Percentiles rank a stretch among this genome's conserved stretches.
These are phyloP conservation scores for Micoletzkya japonica DNA, from an alignment of 2,888 invertebrate genomes.

Conservation along the genomic window DNA sequence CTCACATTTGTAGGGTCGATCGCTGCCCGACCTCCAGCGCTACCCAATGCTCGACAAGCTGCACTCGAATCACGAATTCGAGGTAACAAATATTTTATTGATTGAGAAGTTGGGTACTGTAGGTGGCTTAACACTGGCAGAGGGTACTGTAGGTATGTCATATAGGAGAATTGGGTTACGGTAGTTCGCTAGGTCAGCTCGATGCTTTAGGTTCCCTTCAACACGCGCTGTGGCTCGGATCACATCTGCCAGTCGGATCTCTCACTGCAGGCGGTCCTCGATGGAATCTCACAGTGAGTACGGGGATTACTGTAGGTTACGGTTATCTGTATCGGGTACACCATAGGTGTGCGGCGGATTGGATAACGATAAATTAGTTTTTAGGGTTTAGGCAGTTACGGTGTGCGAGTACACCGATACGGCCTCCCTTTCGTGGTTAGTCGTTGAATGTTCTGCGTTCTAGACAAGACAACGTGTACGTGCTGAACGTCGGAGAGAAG, in stretches of 20 bases:
- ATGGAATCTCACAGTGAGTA: slow-evolving; percentile 42
- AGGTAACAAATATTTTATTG: slow-evolving; percentile 27
- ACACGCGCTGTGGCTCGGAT: slow-evolving; percentile 67
- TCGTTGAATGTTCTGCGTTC: too few relatives aligned
- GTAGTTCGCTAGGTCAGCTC: not conserved
- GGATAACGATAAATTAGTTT: not conserved
- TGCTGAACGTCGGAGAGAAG: slow-evolving; percentile 64
- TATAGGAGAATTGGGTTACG: too few relatives aligned
- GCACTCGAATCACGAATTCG: slow-evolving; percentile 50
- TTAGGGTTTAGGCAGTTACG: too few relatives aligned
- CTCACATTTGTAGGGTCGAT: slow-evolving; percentile 33
- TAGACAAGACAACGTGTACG: slow-evolving; percentile 56
- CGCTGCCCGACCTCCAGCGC: slow-evolving; percentile 44
- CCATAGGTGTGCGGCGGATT: too few relatives aligned
- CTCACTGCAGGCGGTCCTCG: slow-evolving; percentile 41
- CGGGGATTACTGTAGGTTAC: not conserved
- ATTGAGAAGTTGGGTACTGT: too few relatives aligned
- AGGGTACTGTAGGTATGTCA: too few relatives aligned
- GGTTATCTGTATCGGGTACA: not conserved
- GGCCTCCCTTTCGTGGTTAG: too few relatives aligned
- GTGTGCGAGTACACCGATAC: too few relatives aligned
- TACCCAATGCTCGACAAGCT: slow-evolving; percentile 58
- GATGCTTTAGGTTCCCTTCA: slow-evolving; percentile 59
- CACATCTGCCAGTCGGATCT: slow-evolving; percentile 66
- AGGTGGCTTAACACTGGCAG: too few relatives aligned